A percentile compares a stretch with the other conserved stretches of the same genome.
Evolutionary conservation across 1,140 invertebrate species (phyloP).

Genomic region (Hyles vespertilio): DNA sequence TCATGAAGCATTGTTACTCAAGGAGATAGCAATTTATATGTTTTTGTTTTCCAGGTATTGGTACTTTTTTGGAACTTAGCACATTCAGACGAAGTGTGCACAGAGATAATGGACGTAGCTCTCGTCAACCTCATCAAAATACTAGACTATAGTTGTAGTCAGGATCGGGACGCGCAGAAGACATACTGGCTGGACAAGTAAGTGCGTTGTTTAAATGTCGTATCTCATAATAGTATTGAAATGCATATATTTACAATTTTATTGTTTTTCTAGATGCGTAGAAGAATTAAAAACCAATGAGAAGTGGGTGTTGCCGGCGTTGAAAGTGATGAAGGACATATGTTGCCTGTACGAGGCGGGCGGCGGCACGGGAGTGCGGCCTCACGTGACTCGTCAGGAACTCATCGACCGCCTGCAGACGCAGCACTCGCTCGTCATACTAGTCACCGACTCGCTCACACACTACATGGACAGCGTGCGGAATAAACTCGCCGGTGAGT

Average conservation of each 20-base stretch:
- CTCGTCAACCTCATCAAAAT: constrained; percentile 97
- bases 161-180: constrained; percentile 97
- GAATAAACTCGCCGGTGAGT: constrained; percentile 51
- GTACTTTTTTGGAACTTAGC: constrained; percentile 98
- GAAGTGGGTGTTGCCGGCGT: constrained; percentile 93
- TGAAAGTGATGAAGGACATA: constrained; percentile 97
- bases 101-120: constrained; percentile 98
- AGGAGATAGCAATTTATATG: background rate
- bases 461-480: constrained; percentile 93
- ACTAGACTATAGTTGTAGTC: constrained; percentile 97
- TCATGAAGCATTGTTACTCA: too few species aligned
- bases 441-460: constrained; percentile 95
- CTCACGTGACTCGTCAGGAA: constrained; percentile 76
- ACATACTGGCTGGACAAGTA: constrained; percentile 94
- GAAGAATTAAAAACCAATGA: constrained; percentile 93
- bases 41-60: constrained; percentile 81
- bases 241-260: constrained; percentile 1
- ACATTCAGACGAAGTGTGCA: constrained; percentile 96
- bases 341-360: constrained; percentile 94
- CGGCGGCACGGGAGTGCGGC: constrained; percentile 79
- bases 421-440: constrained; percentile 94
- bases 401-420: constrained; percentile 95
- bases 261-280: constrained; percentile 80
- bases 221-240: background rate
- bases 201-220: constrained; percentile 21